Percentiles rank a stretch among this genome's conserved stretches.
These are phyloP conservation scores for Periophthalmus modestus DNA, from an alignment of 2,113 vertebrate species.

Conservation along the genomic window DNA sequence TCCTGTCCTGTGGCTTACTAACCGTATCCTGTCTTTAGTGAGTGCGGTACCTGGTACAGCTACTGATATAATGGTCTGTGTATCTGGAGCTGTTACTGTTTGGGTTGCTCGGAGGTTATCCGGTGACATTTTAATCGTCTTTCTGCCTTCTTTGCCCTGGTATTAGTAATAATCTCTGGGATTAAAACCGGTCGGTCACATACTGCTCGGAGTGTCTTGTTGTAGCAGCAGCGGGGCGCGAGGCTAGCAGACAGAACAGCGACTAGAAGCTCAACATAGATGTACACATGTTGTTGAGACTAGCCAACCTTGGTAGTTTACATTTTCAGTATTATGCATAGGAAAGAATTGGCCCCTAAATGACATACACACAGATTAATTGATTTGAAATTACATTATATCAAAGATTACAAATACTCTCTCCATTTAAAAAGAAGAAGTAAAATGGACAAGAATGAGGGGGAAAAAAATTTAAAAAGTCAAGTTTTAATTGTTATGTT, in stretches of 20 bases:
- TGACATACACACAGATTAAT: background rate
- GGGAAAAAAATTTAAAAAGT: too few species aligned
- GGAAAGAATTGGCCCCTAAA: background rate
- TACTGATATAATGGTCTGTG: constrained; percentile 63
- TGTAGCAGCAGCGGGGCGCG: constrained; percentile 31
- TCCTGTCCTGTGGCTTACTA: constrained; percentile 28
- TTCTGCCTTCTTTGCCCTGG: constrained; percentile 69
- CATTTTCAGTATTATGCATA: background rate
- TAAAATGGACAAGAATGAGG: too few species aligned
- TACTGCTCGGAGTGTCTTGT: constrained; percentile 55
- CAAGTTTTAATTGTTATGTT: too few species aligned
- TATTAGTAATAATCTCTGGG: constrained; percentile 71
- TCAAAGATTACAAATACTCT: background rate
- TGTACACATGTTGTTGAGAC: constrained; percentile 40
- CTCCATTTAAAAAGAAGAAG: background rate
- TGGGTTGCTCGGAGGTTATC: constrained; percentile 74
- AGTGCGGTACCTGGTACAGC: constrained; percentile 62
- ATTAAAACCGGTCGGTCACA: constrained; percentile 67
- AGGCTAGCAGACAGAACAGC: constrained; percentile 26
- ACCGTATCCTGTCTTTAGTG: constrained; percentile 21
- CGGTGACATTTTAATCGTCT: constrained; percentile 79
- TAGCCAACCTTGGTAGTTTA: background rate
- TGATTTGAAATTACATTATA: background rate
- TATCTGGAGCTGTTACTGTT: constrained; percentile 66
- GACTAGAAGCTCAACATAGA: constrained; percentile 10